These are phyloP conservation scores for Oscheius onirici DNA, from an alignment of 2,888 invertebrate genomes.

Conservation along the genomic window DNA sequence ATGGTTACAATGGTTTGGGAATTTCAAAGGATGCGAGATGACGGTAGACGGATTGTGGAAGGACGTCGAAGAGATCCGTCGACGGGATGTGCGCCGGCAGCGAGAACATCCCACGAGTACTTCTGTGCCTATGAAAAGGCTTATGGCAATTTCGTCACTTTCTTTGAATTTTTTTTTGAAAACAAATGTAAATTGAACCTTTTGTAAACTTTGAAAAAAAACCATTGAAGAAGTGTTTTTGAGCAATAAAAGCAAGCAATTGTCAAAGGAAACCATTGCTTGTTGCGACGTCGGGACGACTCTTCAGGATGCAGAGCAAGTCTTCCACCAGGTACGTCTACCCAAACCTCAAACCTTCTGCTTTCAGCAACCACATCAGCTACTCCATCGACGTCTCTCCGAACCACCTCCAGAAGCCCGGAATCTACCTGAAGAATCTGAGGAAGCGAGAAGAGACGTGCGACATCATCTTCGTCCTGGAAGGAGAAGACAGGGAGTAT, in stretches of 20 bases:
- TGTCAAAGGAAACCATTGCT: no score
- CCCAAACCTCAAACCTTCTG: not conserved
- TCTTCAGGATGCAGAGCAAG: no score
- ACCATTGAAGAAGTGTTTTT: no score
- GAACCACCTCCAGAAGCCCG: conserved; percentile 1
- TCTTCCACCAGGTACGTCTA: not conserved
- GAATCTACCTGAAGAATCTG: conserved; percentile 21
- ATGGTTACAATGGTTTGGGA: no score
- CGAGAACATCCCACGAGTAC: not conserved
- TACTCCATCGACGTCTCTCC: conserved; percentile 7
- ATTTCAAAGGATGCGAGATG: no score
- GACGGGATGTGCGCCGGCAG: conserved; percentile 7
- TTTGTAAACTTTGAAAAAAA: no score
- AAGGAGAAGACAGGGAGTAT: not conserved
- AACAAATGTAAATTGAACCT: no score
- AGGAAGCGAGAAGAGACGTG: conserved; percentile 1
- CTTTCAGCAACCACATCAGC: not conserved
- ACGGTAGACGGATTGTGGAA: not conserved
- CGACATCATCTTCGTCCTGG: conserved; percentile 16
- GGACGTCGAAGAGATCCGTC: conserved; percentile 9
- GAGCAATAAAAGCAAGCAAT: no score
- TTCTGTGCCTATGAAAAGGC: no score
- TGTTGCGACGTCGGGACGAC: no score
- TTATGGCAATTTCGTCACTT: conserved; percentile 1
- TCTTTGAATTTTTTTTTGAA: no score